Percentiles rank a stretch among this genome's conserved stretches.
phyloP scores from a whole-genome alignment of 2,797 vertebrate genomes.

The Tiaroga cobitis region DNA sequence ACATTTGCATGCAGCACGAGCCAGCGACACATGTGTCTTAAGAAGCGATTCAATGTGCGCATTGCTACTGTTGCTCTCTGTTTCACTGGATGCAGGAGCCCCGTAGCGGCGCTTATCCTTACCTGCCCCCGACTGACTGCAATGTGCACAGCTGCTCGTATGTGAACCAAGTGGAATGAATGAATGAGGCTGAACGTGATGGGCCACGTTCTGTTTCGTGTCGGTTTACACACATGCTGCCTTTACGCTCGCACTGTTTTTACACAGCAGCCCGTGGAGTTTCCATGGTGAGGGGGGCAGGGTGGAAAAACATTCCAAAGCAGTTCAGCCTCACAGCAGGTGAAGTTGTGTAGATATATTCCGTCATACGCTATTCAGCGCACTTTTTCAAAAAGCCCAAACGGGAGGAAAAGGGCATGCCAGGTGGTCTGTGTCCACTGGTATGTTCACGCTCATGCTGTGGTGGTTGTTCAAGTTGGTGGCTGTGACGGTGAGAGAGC shows the following conservation, averaged over 20 bases:
- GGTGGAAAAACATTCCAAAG: constrained; percentile 25
- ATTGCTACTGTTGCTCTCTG: not conserved
- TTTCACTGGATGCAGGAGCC: constrained; percentile 16
- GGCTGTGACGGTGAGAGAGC: constrained; percentile 57
- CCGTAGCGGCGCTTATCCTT: constrained; percentile 13
- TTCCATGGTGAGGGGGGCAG: constrained; percentile 38
- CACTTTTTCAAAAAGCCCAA: constrained; percentile 9
- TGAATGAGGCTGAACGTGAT: constrained; percentile 58
- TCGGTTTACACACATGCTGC: constrained; percentile 51
- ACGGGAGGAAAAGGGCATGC: not conserved
- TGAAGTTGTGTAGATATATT: not conserved
- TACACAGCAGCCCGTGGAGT: constrained; percentile 19
- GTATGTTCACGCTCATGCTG: constrained; percentile 45
- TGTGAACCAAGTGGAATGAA: constrained; percentile 50
- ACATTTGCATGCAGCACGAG: constrained; percentile 40
- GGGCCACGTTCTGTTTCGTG: constrained; percentile 24
- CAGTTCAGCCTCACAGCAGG: constrained; percentile 35
- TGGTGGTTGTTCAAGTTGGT: constrained; percentile 37
- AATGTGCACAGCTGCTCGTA: constrained; percentile 43
- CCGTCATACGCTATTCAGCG: not conserved
- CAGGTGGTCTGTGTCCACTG: constrained; percentile 30
- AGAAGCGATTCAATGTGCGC: constrained; percentile 30
- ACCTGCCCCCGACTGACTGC: constrained; percentile 11
- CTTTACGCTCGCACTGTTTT: constrained; percentile 20
- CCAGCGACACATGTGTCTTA: constrained; percentile 35